Conservation (phyloP, 2,113 vertebrate species). For the Callospermophilus lateralis region DNA sequence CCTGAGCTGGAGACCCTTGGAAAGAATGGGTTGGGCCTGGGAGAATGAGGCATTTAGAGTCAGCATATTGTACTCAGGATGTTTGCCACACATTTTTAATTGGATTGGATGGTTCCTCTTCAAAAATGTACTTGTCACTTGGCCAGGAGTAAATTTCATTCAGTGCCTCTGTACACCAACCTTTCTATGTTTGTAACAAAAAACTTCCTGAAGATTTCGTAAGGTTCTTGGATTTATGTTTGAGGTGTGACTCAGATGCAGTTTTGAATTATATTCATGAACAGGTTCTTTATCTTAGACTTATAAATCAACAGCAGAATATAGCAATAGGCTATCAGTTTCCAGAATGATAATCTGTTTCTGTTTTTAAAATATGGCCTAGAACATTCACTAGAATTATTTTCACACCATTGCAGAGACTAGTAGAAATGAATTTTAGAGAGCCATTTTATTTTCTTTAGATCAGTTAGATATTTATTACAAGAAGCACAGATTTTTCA, state of each 20-base stretch:
- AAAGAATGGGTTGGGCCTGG: not conserved
- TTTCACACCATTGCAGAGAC: not conserved
- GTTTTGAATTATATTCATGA: constrained; percentile 58
- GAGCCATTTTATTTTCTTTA: constrained; percentile 32
- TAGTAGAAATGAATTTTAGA: constrained; percentile 20
- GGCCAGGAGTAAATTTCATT: not conserved
- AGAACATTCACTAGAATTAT: not conserved
- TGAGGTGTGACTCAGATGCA: constrained; percentile 19
- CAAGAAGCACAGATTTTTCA: not conserved
- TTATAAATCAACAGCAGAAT: not conserved
- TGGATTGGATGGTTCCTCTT: not conserved
- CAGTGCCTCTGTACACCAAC: not conserved
- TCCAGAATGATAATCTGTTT: not conserved
- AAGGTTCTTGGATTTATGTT: constrained; percentile 53
- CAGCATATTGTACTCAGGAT: not conserved
- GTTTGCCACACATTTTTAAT: not conserved
- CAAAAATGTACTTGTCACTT: not conserved
- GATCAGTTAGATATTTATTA: constrained; percentile 31
- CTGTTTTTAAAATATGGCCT: not conserved
- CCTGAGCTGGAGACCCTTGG: not conserved
- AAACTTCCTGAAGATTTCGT: constrained; percentile 49
- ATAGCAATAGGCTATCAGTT: not conserved
- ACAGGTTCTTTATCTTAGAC: constrained; percentile 46
- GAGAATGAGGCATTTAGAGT: not conserved
- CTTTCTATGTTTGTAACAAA: constrained; percentile 34